These are phyloP conservation scores for Trichoplusia ni DNA, from an alignment of 1,140 invertebrate species.

Conservation along the genomic window DNA sequence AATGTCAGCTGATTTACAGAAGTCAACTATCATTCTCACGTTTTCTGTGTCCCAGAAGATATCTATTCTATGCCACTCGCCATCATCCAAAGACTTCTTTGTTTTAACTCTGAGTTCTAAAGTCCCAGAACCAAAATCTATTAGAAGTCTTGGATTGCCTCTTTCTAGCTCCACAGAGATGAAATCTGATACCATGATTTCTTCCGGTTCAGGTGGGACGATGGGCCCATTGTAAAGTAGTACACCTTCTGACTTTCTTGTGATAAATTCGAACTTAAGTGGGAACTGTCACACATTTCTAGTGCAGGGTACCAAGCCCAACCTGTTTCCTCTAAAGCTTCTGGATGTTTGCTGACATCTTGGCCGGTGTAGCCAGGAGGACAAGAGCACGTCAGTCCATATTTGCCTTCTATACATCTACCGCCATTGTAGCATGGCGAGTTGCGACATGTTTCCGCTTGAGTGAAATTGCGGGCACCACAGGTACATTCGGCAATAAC, in stretches of 20 bases:
- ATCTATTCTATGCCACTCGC: slow-evolving; percentile 97
- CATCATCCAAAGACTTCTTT: slow-evolving; percentile 93
- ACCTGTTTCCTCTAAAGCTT: slow-evolving; percentile 94
- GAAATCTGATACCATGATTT: slow-evolving; percentile 95
- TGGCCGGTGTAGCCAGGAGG: slow-evolving; percentile 95
- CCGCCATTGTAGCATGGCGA: slow-evolving; percentile 98
- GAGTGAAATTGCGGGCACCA: slow-evolving; percentile 94
- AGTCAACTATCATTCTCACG: slow-evolving; percentile 95
- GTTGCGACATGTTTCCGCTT: slow-evolving; percentile 93
- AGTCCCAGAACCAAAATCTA: slow-evolving; percentile 98
- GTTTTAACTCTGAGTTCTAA: slow-evolving; percentile 94
- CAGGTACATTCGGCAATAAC: slow-evolving; percentile 95
- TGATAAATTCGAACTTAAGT: slow-evolving; percentile 98
- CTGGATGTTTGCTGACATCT: slow-evolving; percentile 97
- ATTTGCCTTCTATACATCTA: slow-evolving; percentile 93
- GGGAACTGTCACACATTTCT: slow-evolving; percentile 97
- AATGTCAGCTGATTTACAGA: slow-evolving; percentile 93
- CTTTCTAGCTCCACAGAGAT: slow-evolving; percentile 95
- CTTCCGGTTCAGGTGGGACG: slow-evolving; percentile 93
- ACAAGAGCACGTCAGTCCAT: slow-evolving; percentile 94
- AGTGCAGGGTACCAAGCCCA: slow-evolving; percentile 98
- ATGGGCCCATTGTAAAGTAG: slow-evolving; percentile 98
- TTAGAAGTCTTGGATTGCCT: slow-evolving; percentile 93
- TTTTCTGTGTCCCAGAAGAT: slow-evolving; percentile 97
- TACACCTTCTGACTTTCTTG: slow-evolving; percentile 94